Evolutionary conservation across 2,888 invertebrate genomes (phyloP).

Genomic region (Caenorhabditis sulstoni): DNA sequence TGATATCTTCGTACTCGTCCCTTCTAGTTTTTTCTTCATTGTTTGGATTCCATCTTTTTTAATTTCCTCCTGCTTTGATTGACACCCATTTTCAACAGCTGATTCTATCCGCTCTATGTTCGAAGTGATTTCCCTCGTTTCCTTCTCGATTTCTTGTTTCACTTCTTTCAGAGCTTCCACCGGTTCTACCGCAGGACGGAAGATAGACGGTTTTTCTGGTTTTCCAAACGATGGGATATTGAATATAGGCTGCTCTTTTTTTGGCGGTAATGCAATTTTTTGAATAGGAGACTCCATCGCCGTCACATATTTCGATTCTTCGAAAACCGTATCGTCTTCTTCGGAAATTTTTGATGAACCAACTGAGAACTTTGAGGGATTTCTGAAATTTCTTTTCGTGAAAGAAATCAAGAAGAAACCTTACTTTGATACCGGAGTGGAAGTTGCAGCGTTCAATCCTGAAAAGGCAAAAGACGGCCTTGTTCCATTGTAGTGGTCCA

Average conservation of each 20-base stretch:
- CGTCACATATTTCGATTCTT: constrained; percentile 43
- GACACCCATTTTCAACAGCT: too few relatives aligned
- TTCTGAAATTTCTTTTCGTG: neutral
- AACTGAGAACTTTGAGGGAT: constrained; percentile 1
- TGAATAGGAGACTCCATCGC: constrained; percentile 47
- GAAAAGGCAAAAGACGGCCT: constrained; percentile 51
- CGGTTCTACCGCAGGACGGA: neutral
- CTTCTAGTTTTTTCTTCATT: too few relatives aligned
- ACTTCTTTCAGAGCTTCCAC: neutral
- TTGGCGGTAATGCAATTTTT: too few relatives aligned
- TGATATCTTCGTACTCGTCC: too few relatives aligned
- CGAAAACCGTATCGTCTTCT: constrained; percentile 34
- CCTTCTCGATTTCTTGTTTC: neutral
- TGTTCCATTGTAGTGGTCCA: constrained; percentile 47
- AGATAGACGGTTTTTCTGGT: too few relatives aligned
- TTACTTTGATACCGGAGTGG: constrained; percentile 40
- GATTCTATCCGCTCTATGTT: too few relatives aligned
- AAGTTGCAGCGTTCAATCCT: constrained; percentile 28
- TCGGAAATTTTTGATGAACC: constrained; percentile 1
- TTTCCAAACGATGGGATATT: too few relatives aligned
- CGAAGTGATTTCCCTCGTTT: neutral
- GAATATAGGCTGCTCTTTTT: too few relatives aligned
- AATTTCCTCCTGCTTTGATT: too few relatives aligned
- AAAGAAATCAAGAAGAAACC: constrained; percentile 1
- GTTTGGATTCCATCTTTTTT: too few relatives aligned